These are phyloP conservation scores for Lathamus discolor DNA, from an alignment of 2,113 vertebrate species.

Conservation along the genomic window DNA sequence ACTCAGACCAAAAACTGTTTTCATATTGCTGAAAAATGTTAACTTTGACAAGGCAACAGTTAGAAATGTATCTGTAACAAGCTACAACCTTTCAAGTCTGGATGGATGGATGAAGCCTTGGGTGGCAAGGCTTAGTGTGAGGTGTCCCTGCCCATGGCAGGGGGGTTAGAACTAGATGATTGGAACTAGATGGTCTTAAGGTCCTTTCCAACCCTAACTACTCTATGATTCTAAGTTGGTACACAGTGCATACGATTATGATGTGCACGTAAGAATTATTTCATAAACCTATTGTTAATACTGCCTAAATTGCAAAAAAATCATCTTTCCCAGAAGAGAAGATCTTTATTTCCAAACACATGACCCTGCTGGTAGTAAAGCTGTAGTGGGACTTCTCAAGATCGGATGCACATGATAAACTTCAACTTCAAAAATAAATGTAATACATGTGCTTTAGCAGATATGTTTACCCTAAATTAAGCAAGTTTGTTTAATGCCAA, in stretches of 20 bases:
- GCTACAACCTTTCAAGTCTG: neutral
- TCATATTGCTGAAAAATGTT: neutral
- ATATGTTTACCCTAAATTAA: neutral
- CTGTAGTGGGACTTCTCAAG: neutral
- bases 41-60: too few species aligned
- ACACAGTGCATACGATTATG: neutral
- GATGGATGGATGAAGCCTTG: too few species aligned
- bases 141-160: too few species aligned
- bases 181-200: too few species aligned
- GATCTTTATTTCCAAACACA: neutral
- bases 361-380: neutral
- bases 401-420: neutral
- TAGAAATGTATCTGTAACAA: neutral
- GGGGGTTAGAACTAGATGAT: too few species aligned
- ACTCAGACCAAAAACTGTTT: neutral
- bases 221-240: neutral
- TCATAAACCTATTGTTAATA: neutral
- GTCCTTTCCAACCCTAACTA: too few species aligned
- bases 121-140: too few species aligned
- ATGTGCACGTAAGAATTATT: neutral
- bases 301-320: neutral
- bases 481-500: neutral
- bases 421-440: neutral
- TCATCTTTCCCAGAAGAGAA: neutral
- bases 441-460: neutral